A percentile compares a stretch with the other conserved stretches of the same genome.
These are phyloP conservation scores for Tetragnatha montana DNA, from an alignment of 2,888 invertebrate species.

Conservation along the genomic window DNA sequence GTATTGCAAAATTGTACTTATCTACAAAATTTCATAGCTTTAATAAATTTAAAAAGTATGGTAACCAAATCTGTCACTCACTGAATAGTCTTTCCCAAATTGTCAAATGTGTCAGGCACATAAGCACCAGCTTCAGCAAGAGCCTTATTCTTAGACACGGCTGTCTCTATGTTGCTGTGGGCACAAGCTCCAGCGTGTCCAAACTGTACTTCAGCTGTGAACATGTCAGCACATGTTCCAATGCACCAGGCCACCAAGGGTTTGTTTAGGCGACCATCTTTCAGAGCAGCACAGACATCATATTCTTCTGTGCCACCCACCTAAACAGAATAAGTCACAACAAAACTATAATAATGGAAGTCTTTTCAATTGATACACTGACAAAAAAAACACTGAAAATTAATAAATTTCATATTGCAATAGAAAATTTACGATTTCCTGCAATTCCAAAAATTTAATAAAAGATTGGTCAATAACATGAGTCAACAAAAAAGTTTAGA, in stretches of 20 bases:
- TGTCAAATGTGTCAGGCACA: slow-evolving; percentile 95
- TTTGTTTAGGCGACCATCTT: slow-evolving; percentile 88
- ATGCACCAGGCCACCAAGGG: slow-evolving; percentile 99
- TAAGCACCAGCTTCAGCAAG: slow-evolving; percentile 88
- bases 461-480: too few species aligned
- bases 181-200: slow-evolving; percentile 99
- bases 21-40: not conserved
- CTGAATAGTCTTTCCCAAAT: slow-evolving; percentile 86
- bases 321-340: slow-evolving; percentile 71
- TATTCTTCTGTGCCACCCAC: slow-evolving; percentile 99
- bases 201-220: slow-evolving; percentile 93
- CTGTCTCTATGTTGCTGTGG: slow-evolving; percentile 94
- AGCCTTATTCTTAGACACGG: slow-evolving; percentile 91
- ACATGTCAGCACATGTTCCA: slow-evolving; percentile 88
- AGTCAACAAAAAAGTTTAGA: too few species aligned
- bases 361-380: not conserved
- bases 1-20: not conserved
- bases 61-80: slow-evolving; percentile 74
- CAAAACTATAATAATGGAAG: not conserved
- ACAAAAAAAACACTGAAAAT: not conserved
- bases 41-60: not conserved
- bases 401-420: too few species aligned
- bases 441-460: too few species aligned
- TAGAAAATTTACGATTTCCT: too few species aligned
- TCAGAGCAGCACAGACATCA: slow-evolving; percentile 92